Evolutionary conservation across 1,140 invertebrate species (phyloP).

Genomic region (Pogonomyrmex barbatus): DNA sequence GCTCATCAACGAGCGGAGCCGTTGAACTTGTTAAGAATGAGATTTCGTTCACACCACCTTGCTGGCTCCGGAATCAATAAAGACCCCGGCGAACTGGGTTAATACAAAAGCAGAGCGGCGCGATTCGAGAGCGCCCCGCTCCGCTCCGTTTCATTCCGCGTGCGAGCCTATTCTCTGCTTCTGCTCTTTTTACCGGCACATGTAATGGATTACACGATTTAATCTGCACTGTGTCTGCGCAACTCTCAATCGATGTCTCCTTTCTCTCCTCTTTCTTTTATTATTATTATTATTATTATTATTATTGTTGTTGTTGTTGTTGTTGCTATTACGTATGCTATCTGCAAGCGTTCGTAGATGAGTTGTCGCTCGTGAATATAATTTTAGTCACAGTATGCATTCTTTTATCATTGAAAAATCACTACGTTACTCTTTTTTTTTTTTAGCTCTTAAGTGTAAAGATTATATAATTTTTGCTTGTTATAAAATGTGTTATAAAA

Average conservation of each 20-base stretch:
- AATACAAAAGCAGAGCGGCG: constrained; percentile 63
- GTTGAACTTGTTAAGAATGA: constrained; percentile 75
- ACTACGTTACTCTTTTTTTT: background rate
- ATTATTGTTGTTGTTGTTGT: constrained; percentile 39
- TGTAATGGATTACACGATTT: constrained; percentile 61
- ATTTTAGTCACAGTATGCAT: background rate
- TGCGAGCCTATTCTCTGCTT: constrained; percentile 24
- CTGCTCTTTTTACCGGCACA: constrained; percentile 40
- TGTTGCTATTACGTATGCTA: background rate
- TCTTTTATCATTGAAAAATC: constrained; percentile 24
- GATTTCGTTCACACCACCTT: constrained; percentile 73
- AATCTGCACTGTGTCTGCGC: constrained; percentile 49
- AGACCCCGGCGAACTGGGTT: constrained; percentile 65
- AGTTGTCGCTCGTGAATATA: background rate
- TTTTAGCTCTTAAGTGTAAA: no score
- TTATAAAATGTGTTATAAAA: background rate
- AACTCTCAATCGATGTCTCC: constrained; percentile 15
- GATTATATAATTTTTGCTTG: background rate
- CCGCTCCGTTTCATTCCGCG: constrained; percentile 52
- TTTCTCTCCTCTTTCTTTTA: background rate
- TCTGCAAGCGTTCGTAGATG: background rate
- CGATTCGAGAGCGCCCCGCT: constrained; percentile 52
- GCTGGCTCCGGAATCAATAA: constrained; percentile 71
- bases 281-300: constrained; percentile 22
- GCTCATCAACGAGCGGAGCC: constrained; percentile 53